phyloP scores from a whole-genome alignment of 2,113 vertebrate species.

The Anarhynchus alexandrinus region DNA sequence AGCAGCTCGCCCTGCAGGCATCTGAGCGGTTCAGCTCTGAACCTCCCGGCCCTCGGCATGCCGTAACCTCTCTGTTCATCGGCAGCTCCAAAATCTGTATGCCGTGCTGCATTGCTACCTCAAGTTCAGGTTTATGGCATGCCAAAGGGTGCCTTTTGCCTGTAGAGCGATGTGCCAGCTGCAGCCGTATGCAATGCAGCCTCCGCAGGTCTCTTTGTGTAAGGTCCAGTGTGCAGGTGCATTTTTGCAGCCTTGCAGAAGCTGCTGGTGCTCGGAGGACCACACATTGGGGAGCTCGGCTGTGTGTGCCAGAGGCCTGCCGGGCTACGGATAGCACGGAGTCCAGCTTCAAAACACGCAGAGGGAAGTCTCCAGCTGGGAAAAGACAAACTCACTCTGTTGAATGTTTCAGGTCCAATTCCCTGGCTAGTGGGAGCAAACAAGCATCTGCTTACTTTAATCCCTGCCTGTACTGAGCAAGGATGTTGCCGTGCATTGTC shows the following conservation, averaged over 20 bases:
- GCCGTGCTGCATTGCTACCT: not conserved
- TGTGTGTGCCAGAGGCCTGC: not conserved
- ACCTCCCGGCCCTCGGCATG: not conserved
- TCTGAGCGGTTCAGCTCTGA: not conserved
- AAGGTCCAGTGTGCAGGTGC: not conserved
- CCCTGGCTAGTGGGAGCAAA: not conserved
- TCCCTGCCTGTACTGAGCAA: not conserved
- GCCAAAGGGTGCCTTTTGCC: not conserved
- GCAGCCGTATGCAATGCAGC: accelerated
- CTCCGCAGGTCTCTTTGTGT: accelerated
- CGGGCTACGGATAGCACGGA: not conserved
- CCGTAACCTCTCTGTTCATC: not conserved
- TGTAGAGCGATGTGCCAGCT: not conserved
- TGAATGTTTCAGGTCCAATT: not conserved
- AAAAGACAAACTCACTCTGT: not conserved
- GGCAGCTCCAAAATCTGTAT: not conserved
- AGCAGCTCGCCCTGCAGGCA: not conserved
- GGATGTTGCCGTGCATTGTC: not conserved
- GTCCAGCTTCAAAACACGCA: not conserved
- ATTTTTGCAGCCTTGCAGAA: not conserved
- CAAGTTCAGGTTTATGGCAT: accelerated
- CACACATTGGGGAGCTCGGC: not conserved
- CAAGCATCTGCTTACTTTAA: not conserved
- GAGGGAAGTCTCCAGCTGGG: not conserved
- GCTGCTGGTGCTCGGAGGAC: accelerated